Percentiles rank a stretch among this genome's conserved stretches.
Evolutionary conservation across 1,140 invertebrate genomes (phyloP).

Genomic region (Apis mellifera): DNA sequence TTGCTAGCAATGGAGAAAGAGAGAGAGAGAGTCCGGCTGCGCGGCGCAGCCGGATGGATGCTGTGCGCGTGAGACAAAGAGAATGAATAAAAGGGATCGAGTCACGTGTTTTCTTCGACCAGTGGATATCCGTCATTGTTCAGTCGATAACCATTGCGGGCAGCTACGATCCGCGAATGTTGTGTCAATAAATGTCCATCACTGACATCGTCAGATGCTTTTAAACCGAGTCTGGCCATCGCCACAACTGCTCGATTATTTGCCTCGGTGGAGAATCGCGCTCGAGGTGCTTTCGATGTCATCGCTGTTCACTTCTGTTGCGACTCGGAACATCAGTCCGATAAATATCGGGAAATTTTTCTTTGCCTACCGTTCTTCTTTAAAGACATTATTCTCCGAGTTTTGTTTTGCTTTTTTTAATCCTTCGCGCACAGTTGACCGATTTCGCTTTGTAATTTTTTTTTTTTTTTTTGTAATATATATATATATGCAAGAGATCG

Average conservation of each 20-base stretch:
- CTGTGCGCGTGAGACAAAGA: neutral
- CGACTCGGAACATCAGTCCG: neutral
- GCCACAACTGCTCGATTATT: conserved; percentile 38
- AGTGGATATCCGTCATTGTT: conserved; percentile 7
- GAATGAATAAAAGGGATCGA: conserved; percentile 2
- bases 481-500: too few relatives aligned
- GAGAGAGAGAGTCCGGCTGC: neutral
- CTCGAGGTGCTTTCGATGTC: conserved; percentile 47
- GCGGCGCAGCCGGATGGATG: neutral
- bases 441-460: neutral
- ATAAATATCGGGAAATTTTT: conserved; percentile 39
- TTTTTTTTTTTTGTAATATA: neutral
- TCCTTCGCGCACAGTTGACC: neutral
- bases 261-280: conserved; percentile 38
- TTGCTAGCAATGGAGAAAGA: conserved; percentile 1
- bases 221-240: conserved; percentile 15
- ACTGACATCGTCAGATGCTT: conserved; percentile 29
- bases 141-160: conserved; percentile 31
- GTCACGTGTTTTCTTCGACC: conserved; percentile 26
- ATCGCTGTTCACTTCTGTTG: conserved; percentile 24
- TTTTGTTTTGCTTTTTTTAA: neutral
- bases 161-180: conserved; percentile 31
- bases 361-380: conserved; percentile 2
- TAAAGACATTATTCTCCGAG: neutral
- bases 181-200: conserved; percentile 46